Evolutionary conservation across 2,113 vertebrate species (phyloP).

Genomic region (Galbula dea): DNA sequence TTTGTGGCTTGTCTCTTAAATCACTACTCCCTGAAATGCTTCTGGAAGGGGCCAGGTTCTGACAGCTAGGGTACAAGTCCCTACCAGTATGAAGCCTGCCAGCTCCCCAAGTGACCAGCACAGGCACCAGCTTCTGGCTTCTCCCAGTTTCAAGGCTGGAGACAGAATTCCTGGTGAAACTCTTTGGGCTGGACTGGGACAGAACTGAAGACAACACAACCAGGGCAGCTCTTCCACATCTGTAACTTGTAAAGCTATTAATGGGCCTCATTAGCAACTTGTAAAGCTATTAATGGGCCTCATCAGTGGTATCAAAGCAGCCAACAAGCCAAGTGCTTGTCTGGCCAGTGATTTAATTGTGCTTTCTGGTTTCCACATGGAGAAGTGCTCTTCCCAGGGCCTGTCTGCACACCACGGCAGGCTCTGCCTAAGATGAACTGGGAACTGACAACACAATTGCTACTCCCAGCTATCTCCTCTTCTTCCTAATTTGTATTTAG

Average conservation of each 20-base stretch:
- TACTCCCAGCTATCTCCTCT: background rate
- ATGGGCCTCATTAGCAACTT: background rate
- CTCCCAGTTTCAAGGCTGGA: background rate
- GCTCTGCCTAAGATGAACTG: background rate
- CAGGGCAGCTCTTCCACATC: background rate
- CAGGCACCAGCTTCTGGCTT: background rate
- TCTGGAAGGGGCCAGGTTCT: background rate
- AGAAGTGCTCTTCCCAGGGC: background rate
- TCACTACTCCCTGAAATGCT: background rate
- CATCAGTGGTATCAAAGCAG: background rate
- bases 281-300: background rate
- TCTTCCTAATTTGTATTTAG: background rate
- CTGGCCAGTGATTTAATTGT: background rate
- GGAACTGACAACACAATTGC: background rate
- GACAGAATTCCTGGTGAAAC: background rate
- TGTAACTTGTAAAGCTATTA: background rate
- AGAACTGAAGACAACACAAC: background rate
- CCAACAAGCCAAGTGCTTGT: background rate
- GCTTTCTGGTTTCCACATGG: background rate
- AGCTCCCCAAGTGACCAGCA: background rate
- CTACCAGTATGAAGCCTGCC: background rate
- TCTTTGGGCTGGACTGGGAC: background rate
- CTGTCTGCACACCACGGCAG: fast-evolving
- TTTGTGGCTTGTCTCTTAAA: background rate
- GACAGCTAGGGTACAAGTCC: background rate